A percentile compares a stretch with the other conserved stretches of the same genome.
These are phyloP conservation scores for Urocynchramus pylzowi DNA, from an alignment of 2,113 vertebrate genomes.

Conservation along the genomic window DNA sequence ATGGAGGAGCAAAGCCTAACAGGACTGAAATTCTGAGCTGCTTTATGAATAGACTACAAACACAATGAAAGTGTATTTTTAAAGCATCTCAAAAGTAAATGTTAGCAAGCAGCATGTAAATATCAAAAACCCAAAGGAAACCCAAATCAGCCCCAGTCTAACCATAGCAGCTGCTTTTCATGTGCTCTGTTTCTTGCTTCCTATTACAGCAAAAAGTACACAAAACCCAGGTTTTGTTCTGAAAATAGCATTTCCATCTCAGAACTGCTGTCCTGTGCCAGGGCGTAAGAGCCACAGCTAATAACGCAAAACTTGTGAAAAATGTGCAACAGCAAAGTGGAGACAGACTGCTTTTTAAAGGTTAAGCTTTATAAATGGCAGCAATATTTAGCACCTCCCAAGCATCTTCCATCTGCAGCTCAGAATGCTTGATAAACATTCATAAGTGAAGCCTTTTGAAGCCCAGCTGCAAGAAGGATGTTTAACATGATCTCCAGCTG, in stretches of 20 bases:
- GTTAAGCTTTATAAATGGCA: slow-evolving; percentile 50
- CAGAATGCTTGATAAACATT: slow-evolving; percentile 11
- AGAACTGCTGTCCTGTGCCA: background rate
- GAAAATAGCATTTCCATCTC: background rate
- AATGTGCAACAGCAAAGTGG: background rate
- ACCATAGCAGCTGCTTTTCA: background rate
- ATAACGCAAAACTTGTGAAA: background rate
- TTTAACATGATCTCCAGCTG: background rate
- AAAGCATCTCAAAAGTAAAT: background rate
- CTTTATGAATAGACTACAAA: background rate
- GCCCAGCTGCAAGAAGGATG: background rate
- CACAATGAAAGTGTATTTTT: background rate
- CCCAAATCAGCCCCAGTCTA: background rate
- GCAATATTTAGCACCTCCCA: slow-evolving; percentile 47
- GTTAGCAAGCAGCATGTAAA: background rate
- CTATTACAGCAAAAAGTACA: background rate
- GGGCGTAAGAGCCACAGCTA: background rate
- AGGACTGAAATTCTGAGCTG: background rate
- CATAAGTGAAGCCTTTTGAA: slow-evolving; percentile 6
- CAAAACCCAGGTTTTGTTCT: background rate
- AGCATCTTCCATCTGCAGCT: slow-evolving; percentile 49
- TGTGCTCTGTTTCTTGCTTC: background rate
- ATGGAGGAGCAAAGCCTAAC: background rate
- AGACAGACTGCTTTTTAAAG: slow-evolving; percentile 48
- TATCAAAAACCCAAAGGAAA: background rate